Conservation (phyloP, 2,113 vertebrate species). For the Alaudala cheleensis region DNA sequence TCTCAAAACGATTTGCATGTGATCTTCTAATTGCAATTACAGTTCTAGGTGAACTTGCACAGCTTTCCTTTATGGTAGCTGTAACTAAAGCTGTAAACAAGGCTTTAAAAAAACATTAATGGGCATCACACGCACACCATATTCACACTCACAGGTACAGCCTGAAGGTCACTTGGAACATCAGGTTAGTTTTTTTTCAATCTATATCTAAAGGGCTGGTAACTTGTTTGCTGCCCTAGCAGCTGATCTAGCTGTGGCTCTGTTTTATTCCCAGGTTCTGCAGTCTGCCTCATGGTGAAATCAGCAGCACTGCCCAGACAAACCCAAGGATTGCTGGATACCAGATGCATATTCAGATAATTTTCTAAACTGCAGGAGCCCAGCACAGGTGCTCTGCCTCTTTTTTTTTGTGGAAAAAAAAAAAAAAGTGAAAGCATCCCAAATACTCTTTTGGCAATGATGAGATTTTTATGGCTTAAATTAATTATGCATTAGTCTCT, state of each 20-base stretch:
- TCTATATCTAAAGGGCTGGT: neutral
- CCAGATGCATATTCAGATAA: neutral
- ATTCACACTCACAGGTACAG: neutral
- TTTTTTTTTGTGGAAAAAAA: neutral
- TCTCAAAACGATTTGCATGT: neutral
- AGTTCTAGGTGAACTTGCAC: neutral
- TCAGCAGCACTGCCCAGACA: neutral
- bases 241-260: neutral
- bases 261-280: neutral
- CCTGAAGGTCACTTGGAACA: slow-evolving; percentile 32
- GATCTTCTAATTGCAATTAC: neutral
- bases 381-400: accelerated
- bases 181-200: neutral
- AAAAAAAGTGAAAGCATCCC: neutral
- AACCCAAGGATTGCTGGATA: neutral
- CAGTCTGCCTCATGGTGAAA: neutral
- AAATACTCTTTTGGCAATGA: neutral
- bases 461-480: neutral
- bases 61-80: neutral
- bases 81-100: neutral
- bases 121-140: neutral
- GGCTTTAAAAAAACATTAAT: slow-evolving; percentile 20
- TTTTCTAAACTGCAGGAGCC: neutral
- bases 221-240: neutral
- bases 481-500: neutral